These are phyloP conservation scores for Mohoua ochrocephala DNA, from an alignment of 2,113 vertebrate species.

Conservation along the genomic window DNA sequence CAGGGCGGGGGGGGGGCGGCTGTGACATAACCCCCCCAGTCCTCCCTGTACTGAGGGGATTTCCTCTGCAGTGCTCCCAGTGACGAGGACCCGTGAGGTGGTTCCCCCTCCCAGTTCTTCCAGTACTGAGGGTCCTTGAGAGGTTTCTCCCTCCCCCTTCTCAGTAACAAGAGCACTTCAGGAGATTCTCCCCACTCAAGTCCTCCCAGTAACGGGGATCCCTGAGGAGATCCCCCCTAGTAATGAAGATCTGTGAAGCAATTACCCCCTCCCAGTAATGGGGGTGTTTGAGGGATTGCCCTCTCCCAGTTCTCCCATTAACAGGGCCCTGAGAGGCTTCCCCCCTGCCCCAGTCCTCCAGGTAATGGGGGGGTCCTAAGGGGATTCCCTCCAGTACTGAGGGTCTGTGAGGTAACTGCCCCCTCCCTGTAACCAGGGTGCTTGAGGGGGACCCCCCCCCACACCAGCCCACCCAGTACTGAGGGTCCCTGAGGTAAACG, in stretches of 20 bases:
- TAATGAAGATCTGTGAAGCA: no score
- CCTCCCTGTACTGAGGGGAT: no score
- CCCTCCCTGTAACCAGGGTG: rapidly evolving
- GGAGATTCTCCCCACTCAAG: neutral
- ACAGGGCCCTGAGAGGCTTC: neutral
- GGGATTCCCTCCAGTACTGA: neutral
- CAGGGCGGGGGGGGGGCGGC: neutral
- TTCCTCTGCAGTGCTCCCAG: rapidly evolving
- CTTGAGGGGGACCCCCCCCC: no score
- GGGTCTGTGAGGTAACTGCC: neutral
- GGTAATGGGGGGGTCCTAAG: no score
- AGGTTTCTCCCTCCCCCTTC: neutral
- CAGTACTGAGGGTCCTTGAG: no score
- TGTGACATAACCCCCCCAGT: rapidly evolving
- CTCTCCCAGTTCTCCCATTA: neutral
- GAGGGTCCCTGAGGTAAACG: neutral
- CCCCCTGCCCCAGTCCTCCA: neutral
- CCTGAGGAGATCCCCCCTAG: no score
- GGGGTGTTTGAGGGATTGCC: neutral
- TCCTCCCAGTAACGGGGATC: neutral
- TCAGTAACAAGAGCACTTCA: neutral
- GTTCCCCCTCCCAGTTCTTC: neutral
- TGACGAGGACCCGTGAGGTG: rapidly evolving
- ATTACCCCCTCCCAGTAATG: neutral
- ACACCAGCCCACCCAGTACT: neutral